Evolutionary conservation across 92 coral and sea anemone species (phyloP), one percentile per base, ranked within the genome.

Genomic region (Diadumene lineata): DNA sequence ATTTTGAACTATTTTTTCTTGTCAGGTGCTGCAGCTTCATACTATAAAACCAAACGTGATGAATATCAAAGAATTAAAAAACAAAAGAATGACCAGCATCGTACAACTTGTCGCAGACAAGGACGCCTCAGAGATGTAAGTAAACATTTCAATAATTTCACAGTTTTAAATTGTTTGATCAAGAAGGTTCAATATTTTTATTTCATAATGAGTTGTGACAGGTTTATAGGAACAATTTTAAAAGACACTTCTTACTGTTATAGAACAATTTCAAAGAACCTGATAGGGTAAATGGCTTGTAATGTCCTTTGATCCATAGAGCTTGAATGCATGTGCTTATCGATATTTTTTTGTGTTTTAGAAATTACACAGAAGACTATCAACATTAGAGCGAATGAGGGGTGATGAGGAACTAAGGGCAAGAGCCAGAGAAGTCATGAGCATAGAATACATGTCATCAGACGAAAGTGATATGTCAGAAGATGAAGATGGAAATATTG

Each of bases 81-180:
- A 32, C 67, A 66, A 23, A 58, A 29, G 58, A 46, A 13, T 2
- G 87, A 76, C 46, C 53, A 43, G 17, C 87, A 82, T 66, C 68
- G 56, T 48, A 29, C 24, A 24, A 32, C 62, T 21, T 75, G 87
- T 69, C 44, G 87, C 44, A 82, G 68, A 57, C 82, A 82, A 48
- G 82, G 82, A 50, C 50, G 86, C 7, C 27, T 82, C 62, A 68
- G 87, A 61, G 87, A 82, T 26, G 87, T 76, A 75, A 75, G 75
- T 65, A 23, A 26, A 61, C 1, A 17, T 3, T 21, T 38, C 48
- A 38, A 4, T 38, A 4, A 38, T 38, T 38, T n/a, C n/a, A n/a
- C n/a, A n/a, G n/a, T n/a, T n/a, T n/a, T n/a, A n/a, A n/a, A n/a
- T n/a, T n/a, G n/a, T n/a, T n/a, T n/a, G n/a, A n/a, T n/a, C n/a